phyloP scores from a whole-genome alignment of 2,797 vertebrate genomes.

The Glossophaga mutica region DNA sequence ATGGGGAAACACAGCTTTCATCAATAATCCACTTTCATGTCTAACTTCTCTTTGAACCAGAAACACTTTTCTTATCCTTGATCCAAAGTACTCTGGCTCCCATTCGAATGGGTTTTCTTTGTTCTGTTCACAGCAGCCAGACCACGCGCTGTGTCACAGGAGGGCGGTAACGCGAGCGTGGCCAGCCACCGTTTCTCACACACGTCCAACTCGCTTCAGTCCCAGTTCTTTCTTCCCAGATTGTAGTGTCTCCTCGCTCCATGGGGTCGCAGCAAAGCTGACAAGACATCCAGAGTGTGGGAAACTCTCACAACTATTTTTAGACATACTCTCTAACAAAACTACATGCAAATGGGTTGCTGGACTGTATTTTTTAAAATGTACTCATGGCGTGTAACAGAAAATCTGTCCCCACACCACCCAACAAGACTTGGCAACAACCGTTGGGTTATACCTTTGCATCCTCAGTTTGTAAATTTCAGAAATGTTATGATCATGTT shows the following conservation, averaged over 20 bases:
- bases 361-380: background rate
- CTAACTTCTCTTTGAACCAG: constrained; percentile 50
- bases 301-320: background rate
- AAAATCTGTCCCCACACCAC: background rate
- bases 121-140: constrained; percentile 50
- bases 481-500: constrained; percentile 63
- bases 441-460: background rate
- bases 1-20: constrained; percentile 30
- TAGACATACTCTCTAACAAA: constrained; percentile 19
- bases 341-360: background rate
- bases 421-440: background rate
- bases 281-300: background rate
- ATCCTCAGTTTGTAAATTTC: constrained; percentile 56
- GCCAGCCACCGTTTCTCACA: background rate
- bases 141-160: constrained; percentile 9
- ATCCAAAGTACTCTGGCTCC: constrained; percentile 53
- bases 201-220: background rate
- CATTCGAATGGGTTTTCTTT: constrained; percentile 55
- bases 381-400: background rate
- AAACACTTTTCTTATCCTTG: constrained; percentile 27
- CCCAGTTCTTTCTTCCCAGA: background rate
- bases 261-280: background rate
- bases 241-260: background rate
- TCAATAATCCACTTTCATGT: constrained; percentile 55
- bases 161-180: background rate